These are phyloP conservation scores for Scaptomyza polygonia DNA, from an alignment of 2,888 invertebrate species.

Conservation along the genomic window DNA sequence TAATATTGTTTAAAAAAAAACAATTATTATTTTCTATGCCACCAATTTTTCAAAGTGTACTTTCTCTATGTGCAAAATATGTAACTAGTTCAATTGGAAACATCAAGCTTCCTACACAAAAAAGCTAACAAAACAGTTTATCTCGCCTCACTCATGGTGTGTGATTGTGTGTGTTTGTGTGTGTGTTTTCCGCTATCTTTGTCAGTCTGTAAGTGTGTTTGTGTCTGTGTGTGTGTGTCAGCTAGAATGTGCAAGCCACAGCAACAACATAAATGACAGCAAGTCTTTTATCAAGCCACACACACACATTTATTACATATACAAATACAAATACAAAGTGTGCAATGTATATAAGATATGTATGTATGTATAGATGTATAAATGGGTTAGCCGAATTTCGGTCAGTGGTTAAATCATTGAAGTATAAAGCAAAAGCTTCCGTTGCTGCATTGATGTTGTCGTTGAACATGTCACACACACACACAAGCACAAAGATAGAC, in stretches of 20 bases:
- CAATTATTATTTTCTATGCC: accelerated
- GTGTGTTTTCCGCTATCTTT: conserved; percentile 9
- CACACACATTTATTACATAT: conserved; percentile 24
- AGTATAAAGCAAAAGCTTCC: conserved; percentile 77
- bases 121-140: conserved; percentile 58
- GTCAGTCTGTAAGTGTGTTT: background rate
- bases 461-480: conserved; percentile 37
- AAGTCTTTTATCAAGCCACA: conserved; percentile 57
- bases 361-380: conserved; percentile 8
- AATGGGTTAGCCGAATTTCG: conserved; percentile 62
- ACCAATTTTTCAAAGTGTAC: conserved; percentile 4
- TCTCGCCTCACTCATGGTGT: conserved; percentile 40
- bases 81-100: conserved; percentile 79
- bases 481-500: conserved; percentile 17
- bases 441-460: conserved; percentile 51
- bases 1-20: too few relatives aligned
- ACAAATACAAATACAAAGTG: conserved; percentile 16
- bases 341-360: conserved; percentile 26
- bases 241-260: conserved; percentile 52
- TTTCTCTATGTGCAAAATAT: conserved; percentile 35
- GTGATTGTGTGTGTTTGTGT: conserved; percentile 35
- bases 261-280: conserved; percentile 63
- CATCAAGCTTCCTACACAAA: conserved; percentile 68
- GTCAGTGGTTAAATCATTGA: conserved; percentile 77
- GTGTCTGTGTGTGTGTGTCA: conserved; percentile 34